phyloP scores from a whole-genome alignment of 2,888 invertebrate species.

The Frankliniella fusca region DNA sequence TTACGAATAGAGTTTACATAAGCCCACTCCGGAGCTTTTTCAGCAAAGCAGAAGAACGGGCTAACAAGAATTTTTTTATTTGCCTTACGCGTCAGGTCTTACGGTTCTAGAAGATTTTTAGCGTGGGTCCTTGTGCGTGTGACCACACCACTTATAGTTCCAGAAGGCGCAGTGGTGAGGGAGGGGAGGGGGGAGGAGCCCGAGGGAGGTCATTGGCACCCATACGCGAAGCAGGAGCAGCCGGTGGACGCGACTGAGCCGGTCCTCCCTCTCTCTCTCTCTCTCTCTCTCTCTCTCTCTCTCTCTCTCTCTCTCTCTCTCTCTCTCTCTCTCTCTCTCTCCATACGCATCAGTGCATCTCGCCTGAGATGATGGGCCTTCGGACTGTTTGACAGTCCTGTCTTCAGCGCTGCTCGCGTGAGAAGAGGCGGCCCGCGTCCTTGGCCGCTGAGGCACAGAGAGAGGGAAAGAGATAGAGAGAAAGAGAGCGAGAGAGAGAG shows the following conservation, averaged over 20 bases:
- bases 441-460: background rate
- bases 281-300: background rate
- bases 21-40: too few relatives aligned
- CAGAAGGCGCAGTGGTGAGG: background rate
- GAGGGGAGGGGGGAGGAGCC: background rate
- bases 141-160: background rate
- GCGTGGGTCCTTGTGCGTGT: too few relatives aligned
- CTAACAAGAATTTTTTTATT: too few relatives aligned
- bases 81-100: too few relatives aligned
- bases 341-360: background rate
- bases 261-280: background rate
- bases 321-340: background rate
- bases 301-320: background rate
- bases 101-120: too few relatives aligned
- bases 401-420: background rate
- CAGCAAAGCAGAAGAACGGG: too few relatives aligned
- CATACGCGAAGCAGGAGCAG: background rate
- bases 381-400: background rate
- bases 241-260: too few relatives aligned
- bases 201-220: background rate
- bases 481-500: background rate
- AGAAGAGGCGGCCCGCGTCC: background rate
- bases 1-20: too few relatives aligned
- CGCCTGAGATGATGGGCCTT: background rate
- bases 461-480: background rate